Conservation (phyloP, 2,888 invertebrate species). For the Drosophila quinaria region DNA sequence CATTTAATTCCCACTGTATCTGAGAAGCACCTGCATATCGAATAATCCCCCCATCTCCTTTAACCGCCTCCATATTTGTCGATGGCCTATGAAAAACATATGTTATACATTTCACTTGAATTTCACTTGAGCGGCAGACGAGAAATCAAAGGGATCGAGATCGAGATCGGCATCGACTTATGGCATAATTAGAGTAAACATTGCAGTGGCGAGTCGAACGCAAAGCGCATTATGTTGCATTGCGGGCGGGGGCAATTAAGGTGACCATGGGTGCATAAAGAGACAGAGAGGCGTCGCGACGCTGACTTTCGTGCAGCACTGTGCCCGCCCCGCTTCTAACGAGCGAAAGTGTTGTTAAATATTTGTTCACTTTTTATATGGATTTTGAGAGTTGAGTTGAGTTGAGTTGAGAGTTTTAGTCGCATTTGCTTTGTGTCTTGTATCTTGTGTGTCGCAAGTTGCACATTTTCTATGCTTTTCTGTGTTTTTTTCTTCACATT, state of each 20-base stretch:
- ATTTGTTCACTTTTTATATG: conserved; percentile 51
- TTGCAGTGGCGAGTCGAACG: conserved; percentile 43
- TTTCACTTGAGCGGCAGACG: conserved; percentile 56
- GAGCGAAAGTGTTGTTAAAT: conserved; percentile 81
- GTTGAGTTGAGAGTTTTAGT: conserved; percentile 26
- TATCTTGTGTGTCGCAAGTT: conserved; percentile 32
- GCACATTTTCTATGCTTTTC: conserved; percentile 55
- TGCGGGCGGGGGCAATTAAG: conserved; percentile 59
- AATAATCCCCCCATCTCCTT: background rate
- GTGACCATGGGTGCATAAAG: conserved; percentile 67
- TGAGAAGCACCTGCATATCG: conserved; percentile 4
- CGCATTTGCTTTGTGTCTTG: conserved; percentile 40
- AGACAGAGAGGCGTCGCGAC: conserved; percentile 34
- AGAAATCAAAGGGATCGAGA: conserved; percentile 51
- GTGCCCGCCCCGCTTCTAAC: conserved; percentile 74
- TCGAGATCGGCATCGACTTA: conserved; percentile 48
- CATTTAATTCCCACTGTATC: background rate
- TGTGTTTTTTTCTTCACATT: conserved; percentile 42
- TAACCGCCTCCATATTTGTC: background rate
- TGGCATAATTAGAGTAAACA: conserved; percentile 67
- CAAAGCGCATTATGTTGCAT: conserved; percentile 65
- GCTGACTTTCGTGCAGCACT: conserved; percentile 51
- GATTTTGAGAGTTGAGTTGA: conserved; percentile 23
- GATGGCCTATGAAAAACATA: conserved; percentile 18
- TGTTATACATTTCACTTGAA: conserved; percentile 59